These are phyloP conservation scores for Eurystomus glaucurus DNA, from an alignment of 2,797 vertebrate genomes.

Conservation along the genomic window DNA sequence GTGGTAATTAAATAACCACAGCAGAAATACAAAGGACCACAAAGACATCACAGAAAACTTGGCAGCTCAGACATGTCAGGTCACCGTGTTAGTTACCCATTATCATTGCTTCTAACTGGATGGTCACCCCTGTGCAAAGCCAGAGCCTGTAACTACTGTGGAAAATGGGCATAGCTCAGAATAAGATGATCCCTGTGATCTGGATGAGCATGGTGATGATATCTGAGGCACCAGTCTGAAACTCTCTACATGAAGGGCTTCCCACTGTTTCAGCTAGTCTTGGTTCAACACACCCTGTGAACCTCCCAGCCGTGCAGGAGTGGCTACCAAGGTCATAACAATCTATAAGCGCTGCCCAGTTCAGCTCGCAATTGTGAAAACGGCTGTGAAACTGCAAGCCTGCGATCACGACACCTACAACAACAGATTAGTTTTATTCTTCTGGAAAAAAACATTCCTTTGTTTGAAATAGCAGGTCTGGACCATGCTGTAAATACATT, in stretches of 20 bases:
- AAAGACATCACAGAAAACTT: not conserved
- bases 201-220: not conserved
- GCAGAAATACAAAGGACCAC: not conserved
- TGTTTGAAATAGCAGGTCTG: not conserved
- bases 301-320: not conserved
- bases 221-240: rapidly evolving
- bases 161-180: not conserved
- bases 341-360: not conserved
- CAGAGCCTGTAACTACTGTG: not conserved
- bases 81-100: not conserved
- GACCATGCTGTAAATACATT: not conserved
- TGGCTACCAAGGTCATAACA: rapidly evolving
- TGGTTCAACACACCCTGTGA: rapidly evolving
- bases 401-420: not conserved
- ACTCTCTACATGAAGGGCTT: not conserved
- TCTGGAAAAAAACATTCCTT: not conserved
- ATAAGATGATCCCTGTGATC: not conserved
- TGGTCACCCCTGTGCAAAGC: rapidly evolving
- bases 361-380: not conserved
- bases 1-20: conserved; percentile 18
- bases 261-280: not conserved
- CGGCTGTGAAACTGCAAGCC: not conserved
- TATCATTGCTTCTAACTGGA: not conserved
- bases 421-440: not conserved
- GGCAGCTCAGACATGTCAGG: not conserved